phyloP scores from a whole-genome alignment of 2,888 invertebrate species.

The Dicranocentrus wangi region DNA sequence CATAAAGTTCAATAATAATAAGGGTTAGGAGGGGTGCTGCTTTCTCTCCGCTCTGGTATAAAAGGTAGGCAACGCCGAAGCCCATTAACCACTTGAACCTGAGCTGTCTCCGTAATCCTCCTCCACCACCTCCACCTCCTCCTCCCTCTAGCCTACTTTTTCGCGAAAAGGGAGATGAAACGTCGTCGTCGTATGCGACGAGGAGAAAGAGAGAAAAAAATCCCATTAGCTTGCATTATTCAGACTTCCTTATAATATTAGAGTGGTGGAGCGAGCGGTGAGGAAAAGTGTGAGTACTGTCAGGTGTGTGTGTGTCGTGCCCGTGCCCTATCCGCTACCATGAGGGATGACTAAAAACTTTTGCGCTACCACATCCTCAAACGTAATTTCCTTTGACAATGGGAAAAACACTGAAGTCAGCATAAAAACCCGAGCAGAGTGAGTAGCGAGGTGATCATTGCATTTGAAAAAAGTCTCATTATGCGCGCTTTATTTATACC shows the following conservation, averaged over 20 bases:
- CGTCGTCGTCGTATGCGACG: neutral
- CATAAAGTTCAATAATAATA: too few relatives aligned
- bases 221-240: slow-evolving; percentile 58
- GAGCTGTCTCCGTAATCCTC: neutral
- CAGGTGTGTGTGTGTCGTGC: too few relatives aligned
- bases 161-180: neutral
- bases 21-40: too few relatives aligned
- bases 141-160: too few relatives aligned
- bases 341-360: too few relatives aligned
- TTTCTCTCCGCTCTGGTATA: too few relatives aligned
- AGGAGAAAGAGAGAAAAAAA: slow-evolving; percentile 7
- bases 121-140: neutral
- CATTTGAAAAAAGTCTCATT: slow-evolving; percentile 34
- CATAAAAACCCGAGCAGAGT: neutral
- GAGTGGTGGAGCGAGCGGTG: too few relatives aligned
- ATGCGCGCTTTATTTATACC: slow-evolving; percentile 6
- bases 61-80: neutral
- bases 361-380: too few relatives aligned
- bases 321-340: too few relatives aligned
- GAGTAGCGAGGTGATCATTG: slow-evolving; percentile 9
- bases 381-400: slow-evolving; percentile 43
- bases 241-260: slow-evolving; percentile 47
- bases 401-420: slow-evolving; percentile 16
- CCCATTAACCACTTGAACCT: slow-evolving; percentile 25
- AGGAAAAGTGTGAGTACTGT: too few relatives aligned